phyloP scores from a whole-genome alignment of 2,797 vertebrate species.

The Acestrorhynchus altus region DNA sequence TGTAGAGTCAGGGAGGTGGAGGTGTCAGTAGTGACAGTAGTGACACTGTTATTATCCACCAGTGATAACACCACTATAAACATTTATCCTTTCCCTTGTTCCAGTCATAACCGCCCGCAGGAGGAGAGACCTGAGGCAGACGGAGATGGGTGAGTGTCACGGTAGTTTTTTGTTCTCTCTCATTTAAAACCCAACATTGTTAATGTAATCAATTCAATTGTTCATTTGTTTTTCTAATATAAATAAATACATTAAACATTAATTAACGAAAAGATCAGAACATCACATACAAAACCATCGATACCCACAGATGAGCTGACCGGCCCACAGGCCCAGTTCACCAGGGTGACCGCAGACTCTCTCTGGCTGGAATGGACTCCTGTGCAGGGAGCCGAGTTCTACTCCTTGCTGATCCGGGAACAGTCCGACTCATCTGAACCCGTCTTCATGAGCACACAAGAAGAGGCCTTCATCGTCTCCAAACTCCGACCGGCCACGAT shows the following conservation, averaged over 20 bases:
- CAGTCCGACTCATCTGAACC: conserved; percentile 34
- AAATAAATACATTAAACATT: too few relatives aligned
- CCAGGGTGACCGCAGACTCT: neutral
- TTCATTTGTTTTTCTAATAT: neutral
- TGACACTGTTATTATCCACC: neutral
- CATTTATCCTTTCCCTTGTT: conserved; percentile 12
- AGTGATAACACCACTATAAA: neutral
- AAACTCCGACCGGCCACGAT: conserved; percentile 56
- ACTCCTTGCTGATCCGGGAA: conserved; percentile 63
- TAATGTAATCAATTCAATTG: neutral
- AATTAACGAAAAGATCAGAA: neutral
- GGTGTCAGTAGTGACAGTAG: too few relatives aligned
- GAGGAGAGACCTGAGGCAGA: conserved; percentile 26
- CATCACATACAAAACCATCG: neutral
- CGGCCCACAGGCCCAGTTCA: conserved; percentile 58
- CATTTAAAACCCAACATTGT: neutral
- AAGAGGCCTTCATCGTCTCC: conserved; percentile 53
- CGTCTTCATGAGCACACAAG: conserved; percentile 54
- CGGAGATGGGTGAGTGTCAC: conserved; percentile 15
- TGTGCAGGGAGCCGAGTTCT: conserved; percentile 52
- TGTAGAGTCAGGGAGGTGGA: too few relatives aligned
- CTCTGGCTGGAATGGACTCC: conserved; percentile 65
- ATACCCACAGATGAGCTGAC: conserved; percentile 49
- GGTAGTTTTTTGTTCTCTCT: neutral
- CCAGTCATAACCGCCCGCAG: conserved; percentile 10